Percentiles rank a stretch among this genome's conserved stretches.
phyloP scores from a whole-genome alignment of 2,797 vertebrate genomes.

The Silurus aristotelis region DNA sequence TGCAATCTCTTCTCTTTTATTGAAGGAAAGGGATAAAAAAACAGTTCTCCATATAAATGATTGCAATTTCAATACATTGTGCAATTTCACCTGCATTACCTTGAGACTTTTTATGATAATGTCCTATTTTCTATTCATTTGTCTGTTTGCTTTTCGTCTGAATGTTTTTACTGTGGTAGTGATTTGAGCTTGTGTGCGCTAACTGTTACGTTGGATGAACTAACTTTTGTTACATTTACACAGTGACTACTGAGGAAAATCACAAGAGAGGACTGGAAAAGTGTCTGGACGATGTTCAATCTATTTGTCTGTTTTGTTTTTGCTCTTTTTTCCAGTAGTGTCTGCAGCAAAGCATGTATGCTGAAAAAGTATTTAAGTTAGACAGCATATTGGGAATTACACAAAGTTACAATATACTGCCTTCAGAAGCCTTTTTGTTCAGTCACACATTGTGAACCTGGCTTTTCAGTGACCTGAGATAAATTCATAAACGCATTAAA shows the following conservation, averaged over 20 bases:
- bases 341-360: constrained; percentile 64
- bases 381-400: constrained; percentile 67
- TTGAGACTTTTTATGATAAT: constrained; percentile 8
- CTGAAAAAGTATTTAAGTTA: constrained; percentile 70
- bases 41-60: constrained; percentile 35
- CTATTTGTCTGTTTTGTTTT: constrained; percentile 40
- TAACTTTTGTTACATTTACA: constrained; percentile 62
- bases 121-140: background rate
- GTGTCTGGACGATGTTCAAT: constrained; percentile 60
- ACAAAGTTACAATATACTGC: constrained; percentile 64
- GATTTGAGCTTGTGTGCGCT: constrained; percentile 31
- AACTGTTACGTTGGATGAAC: constrained; percentile 60
- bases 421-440: constrained; percentile 63
- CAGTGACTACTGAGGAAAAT: constrained; percentile 43
- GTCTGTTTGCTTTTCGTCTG: constrained; percentile 14
- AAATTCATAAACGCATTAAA: constrained; percentile 70
- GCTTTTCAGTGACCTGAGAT: constrained; percentile 64
- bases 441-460: constrained; percentile 55
- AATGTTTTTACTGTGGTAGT: constrained; percentile 21
- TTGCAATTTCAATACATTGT: constrained; percentile 19
- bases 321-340: constrained; percentile 62
- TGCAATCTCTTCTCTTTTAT: constrained; percentile 17
- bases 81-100: constrained; percentile 27
- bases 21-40: constrained; percentile 8
- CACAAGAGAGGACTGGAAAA: constrained; percentile 25